Conservation (phyloP, 2,797 vertebrate species). For the Lepus oiostolus region DNA sequence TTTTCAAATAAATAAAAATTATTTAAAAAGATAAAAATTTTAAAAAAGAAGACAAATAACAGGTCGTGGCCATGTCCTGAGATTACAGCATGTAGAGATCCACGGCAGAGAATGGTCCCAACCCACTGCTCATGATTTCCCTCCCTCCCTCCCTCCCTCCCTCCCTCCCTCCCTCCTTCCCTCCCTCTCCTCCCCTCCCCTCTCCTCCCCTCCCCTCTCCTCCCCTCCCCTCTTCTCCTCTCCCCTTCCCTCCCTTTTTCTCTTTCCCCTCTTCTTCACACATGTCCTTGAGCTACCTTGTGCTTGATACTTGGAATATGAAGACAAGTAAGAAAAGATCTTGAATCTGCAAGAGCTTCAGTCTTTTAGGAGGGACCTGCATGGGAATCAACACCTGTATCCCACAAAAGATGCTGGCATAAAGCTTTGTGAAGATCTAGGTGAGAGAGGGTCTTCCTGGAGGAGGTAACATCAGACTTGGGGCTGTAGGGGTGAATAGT, state of each 20-base stretch:
- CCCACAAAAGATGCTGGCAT: background rate
- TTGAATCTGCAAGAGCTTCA: background rate
- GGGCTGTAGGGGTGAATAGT: background rate
- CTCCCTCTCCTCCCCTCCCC: accelerated
- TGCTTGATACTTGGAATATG: background rate
- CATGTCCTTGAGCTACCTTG: background rate
- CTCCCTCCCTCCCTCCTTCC: accelerated
- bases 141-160: background rate
- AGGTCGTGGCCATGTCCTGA: background rate
- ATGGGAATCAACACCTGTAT: background rate
- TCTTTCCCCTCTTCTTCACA: background rate
- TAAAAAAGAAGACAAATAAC: too few species aligned
- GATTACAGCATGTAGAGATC: background rate
- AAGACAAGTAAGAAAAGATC: background rate
- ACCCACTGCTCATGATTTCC: background rate
- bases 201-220: accelerated
- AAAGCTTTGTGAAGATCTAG: background rate
- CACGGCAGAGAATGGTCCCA: background rate
- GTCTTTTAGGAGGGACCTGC: background rate
- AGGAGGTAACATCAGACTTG: background rate
- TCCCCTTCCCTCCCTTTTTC: accelerated
- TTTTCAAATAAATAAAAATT: too few species aligned
- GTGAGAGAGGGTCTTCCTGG: background rate
- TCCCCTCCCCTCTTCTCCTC: accelerated
- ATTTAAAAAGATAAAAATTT: too few species aligned